Evolutionary conservation across 1,140 invertebrate genomes (phyloP).

Genomic region (Oncopodura yosiiana): DNA sequence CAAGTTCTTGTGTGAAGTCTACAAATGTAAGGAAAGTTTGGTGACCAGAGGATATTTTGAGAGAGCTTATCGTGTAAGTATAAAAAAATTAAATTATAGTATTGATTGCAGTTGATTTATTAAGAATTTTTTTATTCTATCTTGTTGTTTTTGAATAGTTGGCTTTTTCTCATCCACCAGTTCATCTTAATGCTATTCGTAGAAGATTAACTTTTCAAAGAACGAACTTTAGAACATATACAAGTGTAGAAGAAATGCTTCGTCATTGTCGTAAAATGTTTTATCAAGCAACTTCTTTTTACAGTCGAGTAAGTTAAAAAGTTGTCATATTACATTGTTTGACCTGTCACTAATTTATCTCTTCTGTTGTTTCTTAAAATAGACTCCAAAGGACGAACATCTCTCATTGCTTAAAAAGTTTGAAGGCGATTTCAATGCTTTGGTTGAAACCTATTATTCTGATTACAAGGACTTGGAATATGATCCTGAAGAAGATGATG

Average conservation of each 20-base stretch:
- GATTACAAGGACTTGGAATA: neutral
- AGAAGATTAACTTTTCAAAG: neutral
- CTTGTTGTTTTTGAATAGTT: neutral
- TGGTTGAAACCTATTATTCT: neutral
- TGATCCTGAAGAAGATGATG: neutral
- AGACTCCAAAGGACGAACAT: neutral
- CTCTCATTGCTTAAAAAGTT: neutral
- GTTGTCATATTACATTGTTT: neutral
- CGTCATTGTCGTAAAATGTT: conserved; percentile 9
- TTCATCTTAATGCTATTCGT: conserved; percentile 3
- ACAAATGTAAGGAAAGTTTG: conserved; percentile 9
- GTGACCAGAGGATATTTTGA: conserved; percentile 6
- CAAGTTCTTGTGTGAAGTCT: conserved; percentile 25
- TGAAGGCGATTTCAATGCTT: neutral
- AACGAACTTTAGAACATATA: neutral
- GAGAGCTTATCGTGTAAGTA: conserved; percentile 16
- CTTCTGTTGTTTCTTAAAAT: neutral
- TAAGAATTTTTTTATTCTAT: neutral
- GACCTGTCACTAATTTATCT: neutral
- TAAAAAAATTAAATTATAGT: neutral
- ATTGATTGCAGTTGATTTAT: neutral
- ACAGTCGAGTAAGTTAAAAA: conserved; percentile 3
- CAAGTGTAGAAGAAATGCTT: neutral
- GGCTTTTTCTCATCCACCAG: neutral
- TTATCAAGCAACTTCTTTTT: conserved; percentile 13